A percentile compares a stretch with the other conserved stretches of the same genome.
Evolutionary conservation across 2,797 vertebrate species (phyloP).

Genomic region (Myiotriccus ornatus): DNA sequence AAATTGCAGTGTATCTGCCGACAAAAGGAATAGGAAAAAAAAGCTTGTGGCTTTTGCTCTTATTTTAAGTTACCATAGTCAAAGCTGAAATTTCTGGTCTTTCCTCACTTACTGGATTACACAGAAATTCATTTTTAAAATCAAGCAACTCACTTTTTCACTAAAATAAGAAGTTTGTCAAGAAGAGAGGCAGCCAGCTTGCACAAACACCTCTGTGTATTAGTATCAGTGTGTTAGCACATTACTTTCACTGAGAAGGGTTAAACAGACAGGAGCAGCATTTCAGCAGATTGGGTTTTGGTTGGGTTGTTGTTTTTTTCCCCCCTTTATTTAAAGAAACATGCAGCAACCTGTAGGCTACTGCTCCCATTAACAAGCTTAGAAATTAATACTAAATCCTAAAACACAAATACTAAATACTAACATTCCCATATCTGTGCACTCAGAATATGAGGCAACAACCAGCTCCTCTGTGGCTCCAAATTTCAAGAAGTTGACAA

Average conservation of each 20-base stretch:
- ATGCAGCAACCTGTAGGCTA: background rate
- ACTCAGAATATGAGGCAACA: background rate
- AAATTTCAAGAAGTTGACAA: background rate
- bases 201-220: background rate
- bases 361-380: background rate
- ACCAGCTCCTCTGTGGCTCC: background rate
- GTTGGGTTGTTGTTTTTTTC: fast-evolving
- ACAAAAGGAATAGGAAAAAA: background rate
- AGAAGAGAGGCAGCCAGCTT: background rate
- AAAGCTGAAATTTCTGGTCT: background rate
- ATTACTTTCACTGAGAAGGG: background rate
- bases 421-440: background rate
- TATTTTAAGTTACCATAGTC: background rate
- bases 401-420: background rate
- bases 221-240: background rate
- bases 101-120: background rate
- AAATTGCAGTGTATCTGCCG: background rate
- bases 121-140: background rate
- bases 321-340: background rate
- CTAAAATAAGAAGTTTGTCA: background rate
- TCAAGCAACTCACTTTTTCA: background rate
- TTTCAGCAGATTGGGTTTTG: background rate
- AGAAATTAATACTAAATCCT: background rate
- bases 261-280: background rate
- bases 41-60: background rate